A percentile compares a stretch with the other conserved stretches of the same genome.
Evolutionary conservation across 2,888 invertebrate genomes (phyloP).

Genomic region (Drosophila fulvimacula): DNA sequence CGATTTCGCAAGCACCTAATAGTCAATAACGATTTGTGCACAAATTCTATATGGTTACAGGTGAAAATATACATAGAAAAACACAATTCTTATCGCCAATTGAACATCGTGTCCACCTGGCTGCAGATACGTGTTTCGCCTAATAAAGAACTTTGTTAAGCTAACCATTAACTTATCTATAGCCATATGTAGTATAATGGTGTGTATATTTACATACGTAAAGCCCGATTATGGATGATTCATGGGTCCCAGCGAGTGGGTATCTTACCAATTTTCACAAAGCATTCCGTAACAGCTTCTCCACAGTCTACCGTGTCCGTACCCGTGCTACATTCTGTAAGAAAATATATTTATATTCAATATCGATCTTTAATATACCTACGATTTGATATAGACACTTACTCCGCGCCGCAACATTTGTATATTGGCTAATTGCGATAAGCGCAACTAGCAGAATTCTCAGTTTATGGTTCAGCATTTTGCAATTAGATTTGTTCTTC

Average conservation of each 20-base stretch:
- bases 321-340: background rate
- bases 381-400: background rate
- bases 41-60: background rate
- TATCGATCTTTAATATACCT: background rate
- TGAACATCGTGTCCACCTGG: background rate
- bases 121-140: conserved; percentile 15
- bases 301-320: background rate
- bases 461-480: conserved; percentile 30
- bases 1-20: background rate
- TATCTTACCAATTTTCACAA: conserved; percentile 35
- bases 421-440: conserved; percentile 31
- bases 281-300: conserved; percentile 1
- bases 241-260: background rate
- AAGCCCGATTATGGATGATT: background rate
- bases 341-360: background rate
- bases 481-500: conserved; percentile 6
- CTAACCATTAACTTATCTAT: conserved; percentile 20
- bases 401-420: conserved; percentile 14
- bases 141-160: conserved; percentile 9
- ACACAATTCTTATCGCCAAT: conserved; percentile 12
- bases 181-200: background rate
- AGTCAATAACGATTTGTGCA: conserved; percentile 1
- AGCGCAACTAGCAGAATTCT: conserved; percentile 34
- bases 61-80: background rate
- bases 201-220: conserved; percentile 4